Percentiles rank a stretch among this genome's conserved stretches.
Conservation (phyloP, 2,113 vertebrate genomes). For the Centropus unirufus region DNA sequence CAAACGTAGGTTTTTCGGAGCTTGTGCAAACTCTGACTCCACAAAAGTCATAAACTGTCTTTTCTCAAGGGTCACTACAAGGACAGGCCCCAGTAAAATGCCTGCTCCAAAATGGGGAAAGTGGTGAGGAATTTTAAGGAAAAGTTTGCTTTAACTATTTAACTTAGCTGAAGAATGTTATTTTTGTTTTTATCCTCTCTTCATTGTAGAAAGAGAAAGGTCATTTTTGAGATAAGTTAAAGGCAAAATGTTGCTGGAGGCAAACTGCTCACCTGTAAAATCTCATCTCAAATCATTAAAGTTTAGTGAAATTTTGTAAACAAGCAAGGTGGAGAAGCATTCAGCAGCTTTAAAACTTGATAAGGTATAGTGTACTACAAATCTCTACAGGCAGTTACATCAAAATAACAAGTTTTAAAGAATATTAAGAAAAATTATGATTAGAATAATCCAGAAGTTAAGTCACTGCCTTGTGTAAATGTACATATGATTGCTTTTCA, state of each 20-base stretch:
- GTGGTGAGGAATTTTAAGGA: not conserved
- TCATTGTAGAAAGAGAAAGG: not conserved
- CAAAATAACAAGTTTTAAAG: not conserved
- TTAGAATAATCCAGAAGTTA: not conserved
- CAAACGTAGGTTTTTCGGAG: not conserved
- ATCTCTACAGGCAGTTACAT: slow-evolving; percentile 1
- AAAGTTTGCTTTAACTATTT: not conserved
- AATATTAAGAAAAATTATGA: not conserved
- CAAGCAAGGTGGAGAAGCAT: not conserved
- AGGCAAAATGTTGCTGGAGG: not conserved
- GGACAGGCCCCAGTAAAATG: not conserved
- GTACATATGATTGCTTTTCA: not conserved
- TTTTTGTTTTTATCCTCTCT: not conserved
- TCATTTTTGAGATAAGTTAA: slow-evolving; percentile 16
- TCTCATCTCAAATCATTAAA: slow-evolving; percentile 53
- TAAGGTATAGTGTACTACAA: not conserved
- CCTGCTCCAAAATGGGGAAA: not conserved
- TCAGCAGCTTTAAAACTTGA: not conserved
- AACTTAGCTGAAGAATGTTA: not conserved
- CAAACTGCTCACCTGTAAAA: slow-evolving; percentile 46
- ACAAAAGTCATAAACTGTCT: not conserved
- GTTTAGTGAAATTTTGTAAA: slow-evolving; percentile 36
- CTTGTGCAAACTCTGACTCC: not conserved
- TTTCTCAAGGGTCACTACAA: not conserved
- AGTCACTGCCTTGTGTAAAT: not conserved